phyloP scores from a whole-genome alignment of 2,113 vertebrate species.

The Spea multiplicata region DNA sequence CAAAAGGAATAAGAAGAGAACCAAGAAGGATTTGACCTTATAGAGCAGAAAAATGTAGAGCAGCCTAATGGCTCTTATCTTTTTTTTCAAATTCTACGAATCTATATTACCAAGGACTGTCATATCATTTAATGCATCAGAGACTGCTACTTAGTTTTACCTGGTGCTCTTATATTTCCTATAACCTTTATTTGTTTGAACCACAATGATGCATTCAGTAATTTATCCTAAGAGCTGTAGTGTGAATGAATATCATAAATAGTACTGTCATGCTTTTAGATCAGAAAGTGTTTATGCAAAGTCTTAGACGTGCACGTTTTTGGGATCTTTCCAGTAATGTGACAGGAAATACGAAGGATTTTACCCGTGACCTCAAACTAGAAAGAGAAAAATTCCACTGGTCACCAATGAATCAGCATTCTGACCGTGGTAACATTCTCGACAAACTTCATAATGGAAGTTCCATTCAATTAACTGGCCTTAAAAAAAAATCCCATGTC shows the following conservation, averaged over 20 bases:
- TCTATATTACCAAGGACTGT: too few relatives aligned
- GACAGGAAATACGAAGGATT: constrained; percentile 27
- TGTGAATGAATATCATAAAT: neutral
- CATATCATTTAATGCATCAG: too few relatives aligned
- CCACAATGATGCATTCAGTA: neutral
- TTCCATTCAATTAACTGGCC: neutral
- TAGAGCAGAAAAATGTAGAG: too few relatives aligned
- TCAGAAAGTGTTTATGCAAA: neutral
- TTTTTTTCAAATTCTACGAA: too few relatives aligned
- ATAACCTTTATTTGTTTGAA: too few relatives aligned
- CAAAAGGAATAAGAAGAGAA: too few relatives aligned
- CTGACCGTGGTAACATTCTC: neutral
- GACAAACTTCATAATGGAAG: neutral
- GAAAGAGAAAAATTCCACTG: constrained; percentile 16
- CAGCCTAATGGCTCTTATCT: too few relatives aligned
- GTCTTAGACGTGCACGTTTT: constrained; percentile 10
- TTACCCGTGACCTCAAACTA: constrained; percentile 27
- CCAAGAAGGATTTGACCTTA: too few relatives aligned
- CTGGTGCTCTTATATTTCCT: too few relatives aligned
- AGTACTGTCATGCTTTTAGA: neutral
- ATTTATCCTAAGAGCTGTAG: neutral
- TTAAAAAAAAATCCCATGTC: too few relatives aligned
- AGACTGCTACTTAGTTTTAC: too few relatives aligned
- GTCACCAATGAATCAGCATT: neutral
- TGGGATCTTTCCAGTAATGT: constrained; percentile 37